Conservation (phyloP, 2,888 invertebrate genomes). For the Cloeon dipterum region DNA sequence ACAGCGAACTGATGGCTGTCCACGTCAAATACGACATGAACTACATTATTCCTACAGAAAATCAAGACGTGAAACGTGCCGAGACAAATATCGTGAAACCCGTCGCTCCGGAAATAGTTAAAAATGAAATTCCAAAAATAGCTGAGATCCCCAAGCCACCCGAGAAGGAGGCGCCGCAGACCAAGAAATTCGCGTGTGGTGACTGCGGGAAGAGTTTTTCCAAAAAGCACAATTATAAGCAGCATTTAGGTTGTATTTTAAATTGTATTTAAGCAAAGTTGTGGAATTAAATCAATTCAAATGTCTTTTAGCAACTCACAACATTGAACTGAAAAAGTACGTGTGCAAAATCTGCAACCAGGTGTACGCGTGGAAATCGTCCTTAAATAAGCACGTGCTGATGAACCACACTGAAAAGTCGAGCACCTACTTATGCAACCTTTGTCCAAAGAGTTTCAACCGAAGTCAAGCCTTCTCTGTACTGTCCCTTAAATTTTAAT, state of each 20-base stretch:
- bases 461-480: too few species aligned
- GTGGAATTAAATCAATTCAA: background rate
- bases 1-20: conserved; percentile 4
- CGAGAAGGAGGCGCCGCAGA: background rate
- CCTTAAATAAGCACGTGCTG: conserved; percentile 17
- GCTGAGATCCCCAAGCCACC: too few species aligned
- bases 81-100: too few species aligned
- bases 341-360: conserved; percentile 16
- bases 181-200: conserved; percentile 13
- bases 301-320: conserved; percentile 16
- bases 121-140: too few species aligned
- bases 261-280: background rate
- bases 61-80: too few species aligned
- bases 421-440: conserved; percentile 15
- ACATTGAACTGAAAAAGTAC: conserved; percentile 16
- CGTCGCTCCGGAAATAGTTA: too few species aligned
- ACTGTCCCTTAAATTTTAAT: too few species aligned
- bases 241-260: conserved; percentile 13
- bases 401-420: conserved; percentile 13
- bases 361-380: conserved; percentile 19
- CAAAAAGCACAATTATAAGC: conserved; percentile 16
- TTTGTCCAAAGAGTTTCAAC: conserved; percentile 15
- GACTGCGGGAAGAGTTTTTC: conserved; percentile 17
- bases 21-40: background rate
- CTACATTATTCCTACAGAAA: too few species aligned